A percentile compares a stretch with the other conserved stretches of the same genome.
Conservation (phyloP, 2,113 vertebrate species). For the Peromyscus maniculatus region DNA sequence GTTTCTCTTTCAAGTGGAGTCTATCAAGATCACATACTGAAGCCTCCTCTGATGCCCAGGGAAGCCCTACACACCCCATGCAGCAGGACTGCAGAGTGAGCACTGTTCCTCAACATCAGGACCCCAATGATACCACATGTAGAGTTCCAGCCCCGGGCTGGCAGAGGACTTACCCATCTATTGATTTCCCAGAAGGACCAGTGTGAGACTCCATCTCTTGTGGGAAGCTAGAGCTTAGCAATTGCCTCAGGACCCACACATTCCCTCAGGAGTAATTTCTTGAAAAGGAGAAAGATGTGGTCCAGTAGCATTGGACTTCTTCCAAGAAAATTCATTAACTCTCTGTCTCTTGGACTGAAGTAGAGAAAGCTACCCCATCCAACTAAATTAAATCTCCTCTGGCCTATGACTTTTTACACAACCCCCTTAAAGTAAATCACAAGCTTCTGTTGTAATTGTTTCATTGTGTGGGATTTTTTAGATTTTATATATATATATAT, state of each 20-base stretch:
- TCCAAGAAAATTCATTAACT: constrained; percentile 26
- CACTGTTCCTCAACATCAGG: neutral
- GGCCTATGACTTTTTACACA: neutral
- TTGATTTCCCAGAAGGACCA: neutral
- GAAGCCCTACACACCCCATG: neutral
- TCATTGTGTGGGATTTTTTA: neutral
- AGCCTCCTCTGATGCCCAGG: neutral
- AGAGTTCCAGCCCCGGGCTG: neutral
- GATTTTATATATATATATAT: neutral
- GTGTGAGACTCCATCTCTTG: neutral
- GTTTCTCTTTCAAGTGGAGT: neutral
- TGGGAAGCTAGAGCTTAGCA: neutral
- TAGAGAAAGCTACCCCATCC: neutral
- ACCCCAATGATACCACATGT: neutral
- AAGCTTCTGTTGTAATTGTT: constrained; percentile 30
- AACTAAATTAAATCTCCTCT: neutral
- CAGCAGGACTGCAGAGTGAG: neutral
- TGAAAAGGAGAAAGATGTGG: neutral
- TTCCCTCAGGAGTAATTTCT: neutral
- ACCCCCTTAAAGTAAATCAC: neutral
- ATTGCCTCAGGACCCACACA: neutral
- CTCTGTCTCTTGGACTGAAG: neutral
- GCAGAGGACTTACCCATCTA: neutral
- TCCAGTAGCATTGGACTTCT: constrained; percentile 4
- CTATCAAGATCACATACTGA: neutral